Conservation (phyloP, 2,888 invertebrate genomes). For the Platynereis dumerilii region DNA sequence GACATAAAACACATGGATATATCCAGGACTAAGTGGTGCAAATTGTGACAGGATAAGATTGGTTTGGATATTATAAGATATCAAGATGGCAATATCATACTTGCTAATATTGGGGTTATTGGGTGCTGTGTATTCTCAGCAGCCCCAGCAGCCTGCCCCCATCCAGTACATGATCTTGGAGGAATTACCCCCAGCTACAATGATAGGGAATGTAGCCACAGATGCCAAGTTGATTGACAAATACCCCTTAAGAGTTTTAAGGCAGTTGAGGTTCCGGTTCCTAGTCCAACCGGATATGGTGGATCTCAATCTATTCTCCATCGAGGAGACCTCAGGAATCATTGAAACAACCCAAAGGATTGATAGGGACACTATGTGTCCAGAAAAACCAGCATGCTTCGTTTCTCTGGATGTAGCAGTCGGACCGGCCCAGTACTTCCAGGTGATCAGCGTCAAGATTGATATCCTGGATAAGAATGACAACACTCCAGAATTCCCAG, state of each 20-base stretch:
- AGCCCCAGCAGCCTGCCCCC: not conserved
- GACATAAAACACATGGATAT: too few relatives aligned
- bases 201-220: slow-evolving; percentile 21
- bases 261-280: slow-evolving; percentile 20
- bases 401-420: slow-evolving; percentile 24
- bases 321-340: slow-evolving; percentile 17
- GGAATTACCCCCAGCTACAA: slow-evolving; percentile 15
- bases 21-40: too few relatives aligned
- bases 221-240: slow-evolving; percentile 18
- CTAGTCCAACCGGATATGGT: slow-evolving; percentile 22
- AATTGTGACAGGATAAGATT: too few relatives aligned
- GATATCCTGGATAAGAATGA: slow-evolving; percentile 25
- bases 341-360: slow-evolving; percentile 9
- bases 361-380: slow-evolving; percentile 22
- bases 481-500: slow-evolving; percentile 22
- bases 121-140: too few relatives aligned
- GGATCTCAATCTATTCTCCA: slow-evolving; percentile 11
- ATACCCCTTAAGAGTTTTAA: not conserved
- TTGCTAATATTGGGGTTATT: too few relatives aligned
- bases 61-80: too few relatives aligned
- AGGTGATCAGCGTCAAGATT: slow-evolving; percentile 21
- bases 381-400: slow-evolving; percentile 5
- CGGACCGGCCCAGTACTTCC: slow-evolving; percentile 26
- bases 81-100: too few relatives aligned
- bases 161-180: slow-evolving; percentile 20